Percentiles rank a stretch among this genome's conserved stretches.
phyloP scores from a whole-genome alignment of 2,113 vertebrate genomes.

The Clarias macrocephalus region DNA sequence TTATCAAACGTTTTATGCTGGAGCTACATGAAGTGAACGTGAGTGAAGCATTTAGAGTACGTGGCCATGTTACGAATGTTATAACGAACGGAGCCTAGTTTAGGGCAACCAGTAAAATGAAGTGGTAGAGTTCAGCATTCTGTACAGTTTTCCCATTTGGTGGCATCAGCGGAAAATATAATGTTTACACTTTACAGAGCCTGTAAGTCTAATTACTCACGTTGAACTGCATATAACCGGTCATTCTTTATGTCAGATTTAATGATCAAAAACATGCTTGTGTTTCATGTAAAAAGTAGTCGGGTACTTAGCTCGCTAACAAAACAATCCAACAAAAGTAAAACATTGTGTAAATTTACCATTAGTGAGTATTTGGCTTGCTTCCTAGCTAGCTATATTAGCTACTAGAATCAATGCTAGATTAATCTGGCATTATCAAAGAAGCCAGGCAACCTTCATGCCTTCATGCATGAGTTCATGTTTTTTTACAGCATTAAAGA shows the following conservation, averaged over 20 bases:
- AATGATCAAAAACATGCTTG: no score
- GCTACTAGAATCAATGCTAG: not conserved
- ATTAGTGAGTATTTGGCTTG: not conserved
- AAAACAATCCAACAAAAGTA: no score
- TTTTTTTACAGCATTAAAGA: no score
- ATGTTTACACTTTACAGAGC: no score
- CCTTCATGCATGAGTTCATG: no score
- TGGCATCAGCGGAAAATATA: no score
- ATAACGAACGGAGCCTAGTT: not conserved
- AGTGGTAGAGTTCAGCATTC: not conserved
- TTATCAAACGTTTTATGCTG: not conserved
- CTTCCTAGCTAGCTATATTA: not conserved
- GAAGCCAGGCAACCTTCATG: not conserved
- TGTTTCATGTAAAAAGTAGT: no score
- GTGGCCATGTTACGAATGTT: not conserved
- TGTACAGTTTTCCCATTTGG: no score
- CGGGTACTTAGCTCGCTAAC: not conserved
- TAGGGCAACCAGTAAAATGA: not conserved
- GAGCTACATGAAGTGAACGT: not conserved
- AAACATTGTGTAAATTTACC: not conserved
- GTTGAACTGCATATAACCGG: no score
- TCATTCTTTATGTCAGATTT: no score
- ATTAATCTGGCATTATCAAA: not conserved
- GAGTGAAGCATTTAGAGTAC: not conserved
- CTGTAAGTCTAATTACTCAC: no score